Evolutionary conservation across 2,888 invertebrate genomes (phyloP).

Genomic region (Hemithea aestivaria): DNA sequence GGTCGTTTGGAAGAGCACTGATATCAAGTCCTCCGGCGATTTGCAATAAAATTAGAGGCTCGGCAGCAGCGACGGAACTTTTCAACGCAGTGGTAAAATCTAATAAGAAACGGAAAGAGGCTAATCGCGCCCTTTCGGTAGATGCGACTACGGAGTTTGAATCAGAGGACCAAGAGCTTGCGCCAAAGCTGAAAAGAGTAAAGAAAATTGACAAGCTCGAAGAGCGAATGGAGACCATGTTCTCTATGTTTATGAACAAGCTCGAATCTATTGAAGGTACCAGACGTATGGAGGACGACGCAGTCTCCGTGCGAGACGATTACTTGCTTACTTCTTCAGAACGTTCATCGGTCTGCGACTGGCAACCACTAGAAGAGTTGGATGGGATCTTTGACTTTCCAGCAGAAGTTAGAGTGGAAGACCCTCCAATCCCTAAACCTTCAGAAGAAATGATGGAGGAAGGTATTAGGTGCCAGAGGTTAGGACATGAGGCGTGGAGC

Average conservation of each 20-base stretch:
- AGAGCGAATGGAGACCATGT: too few species aligned
- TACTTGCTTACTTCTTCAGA: not conserved
- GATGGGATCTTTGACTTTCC: not conserved
- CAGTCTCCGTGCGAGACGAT: not conserved
- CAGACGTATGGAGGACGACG: not conserved
- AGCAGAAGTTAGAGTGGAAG: not conserved
- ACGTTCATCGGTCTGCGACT: too few species aligned
- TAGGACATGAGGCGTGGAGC: not conserved
- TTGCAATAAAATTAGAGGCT: conserved; percentile 1
- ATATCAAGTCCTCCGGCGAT: not conserved
- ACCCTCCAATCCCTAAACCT: not conserved
- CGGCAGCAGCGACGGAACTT: not conserved
- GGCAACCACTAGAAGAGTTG: too few species aligned
- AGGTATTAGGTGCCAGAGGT: not conserved
- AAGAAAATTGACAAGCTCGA: not conserved
- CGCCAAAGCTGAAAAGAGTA: not conserved
- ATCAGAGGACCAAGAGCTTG: too few species aligned
- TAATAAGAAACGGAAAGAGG: not conserved
- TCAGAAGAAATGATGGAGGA: too few species aligned
- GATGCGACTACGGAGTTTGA: not conserved
- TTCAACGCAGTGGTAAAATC: not conserved
- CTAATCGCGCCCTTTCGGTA: not conserved
- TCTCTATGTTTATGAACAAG: not conserved
- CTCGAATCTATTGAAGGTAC: not conserved
- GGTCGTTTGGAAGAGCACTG: not conserved